These are phyloP conservation scores for Saguinus midas DNA, from an alignment of 2,113 vertebrate genomes.

Conservation along the genomic window DNA sequence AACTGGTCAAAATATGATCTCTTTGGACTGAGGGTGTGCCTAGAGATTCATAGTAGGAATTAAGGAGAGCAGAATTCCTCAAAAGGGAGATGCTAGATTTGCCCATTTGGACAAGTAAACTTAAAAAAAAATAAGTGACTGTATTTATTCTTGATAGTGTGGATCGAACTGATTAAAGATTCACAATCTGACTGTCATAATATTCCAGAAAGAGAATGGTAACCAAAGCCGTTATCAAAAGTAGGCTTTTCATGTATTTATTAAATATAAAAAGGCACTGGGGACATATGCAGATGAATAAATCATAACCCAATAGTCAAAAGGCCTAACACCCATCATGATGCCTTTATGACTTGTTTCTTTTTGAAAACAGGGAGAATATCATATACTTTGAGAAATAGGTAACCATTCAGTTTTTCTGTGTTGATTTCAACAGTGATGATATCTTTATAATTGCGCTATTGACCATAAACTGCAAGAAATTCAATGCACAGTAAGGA, in stretches of 20 bases:
- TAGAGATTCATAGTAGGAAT: not conserved
- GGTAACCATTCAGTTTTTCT: not conserved
- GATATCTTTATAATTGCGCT: slow-evolving; percentile 33
- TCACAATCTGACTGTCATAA: not conserved
- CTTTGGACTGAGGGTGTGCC: not conserved
- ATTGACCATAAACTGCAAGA: not conserved
- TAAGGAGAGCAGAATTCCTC: not conserved
- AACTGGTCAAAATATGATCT: not conserved
- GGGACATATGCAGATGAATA: not conserved
- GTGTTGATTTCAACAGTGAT: not conserved
- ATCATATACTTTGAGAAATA: not conserved
- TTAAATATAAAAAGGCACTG: not conserved
- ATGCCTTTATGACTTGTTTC: not conserved
- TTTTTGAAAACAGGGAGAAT: not conserved
- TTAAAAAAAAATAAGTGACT: not conserved
- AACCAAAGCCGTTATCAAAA: not conserved
- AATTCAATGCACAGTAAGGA: not conserved
- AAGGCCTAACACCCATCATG: not conserved
- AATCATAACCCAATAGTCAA: not conserved
- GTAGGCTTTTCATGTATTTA: not conserved
- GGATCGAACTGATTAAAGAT: not conserved
- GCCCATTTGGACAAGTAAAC: not conserved
- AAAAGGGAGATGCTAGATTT: not conserved
- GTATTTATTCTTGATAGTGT: not conserved
- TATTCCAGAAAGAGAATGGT: not conserved